These are phyloP conservation scores for Hyposoter dolosus DNA, from an alignment of 2,888 invertebrate genomes.

Conservation along the genomic window DNA sequence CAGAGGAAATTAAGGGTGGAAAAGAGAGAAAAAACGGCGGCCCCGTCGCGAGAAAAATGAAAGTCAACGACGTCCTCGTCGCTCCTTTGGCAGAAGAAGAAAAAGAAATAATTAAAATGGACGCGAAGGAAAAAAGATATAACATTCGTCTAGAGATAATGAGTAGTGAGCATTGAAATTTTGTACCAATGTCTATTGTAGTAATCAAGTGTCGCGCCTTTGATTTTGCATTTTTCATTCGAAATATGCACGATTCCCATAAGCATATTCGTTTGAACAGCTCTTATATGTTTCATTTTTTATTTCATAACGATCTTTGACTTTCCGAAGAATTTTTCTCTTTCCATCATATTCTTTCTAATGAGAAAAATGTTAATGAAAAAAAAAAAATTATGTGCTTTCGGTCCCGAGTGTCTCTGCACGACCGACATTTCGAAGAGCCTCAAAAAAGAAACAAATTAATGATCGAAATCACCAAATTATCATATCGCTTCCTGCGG, in stretches of 20 bases:
- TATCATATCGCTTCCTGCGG: conserved; percentile 68
- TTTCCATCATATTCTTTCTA: conserved; percentile 42
- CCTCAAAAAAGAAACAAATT: conserved; percentile 28
- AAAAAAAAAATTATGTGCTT: conserved; percentile 48
- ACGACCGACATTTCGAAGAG: conserved; percentile 41
- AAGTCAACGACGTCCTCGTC: conserved; percentile 76
- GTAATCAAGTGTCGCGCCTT: conserved; percentile 79
- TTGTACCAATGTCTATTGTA: conserved; percentile 84
- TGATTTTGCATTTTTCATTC: conserved; percentile 62
- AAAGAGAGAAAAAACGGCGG: conserved; percentile 31
- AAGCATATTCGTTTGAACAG: conserved; percentile 38
- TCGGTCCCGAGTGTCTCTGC: conserved; percentile 63
- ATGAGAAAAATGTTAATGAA: conserved; percentile 35
- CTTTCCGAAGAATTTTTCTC: conserved; percentile 18
- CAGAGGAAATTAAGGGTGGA: conserved; percentile 13
- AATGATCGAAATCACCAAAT: conserved; percentile 35
- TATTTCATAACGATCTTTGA: not conserved
- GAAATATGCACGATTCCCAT: conserved; percentile 30
- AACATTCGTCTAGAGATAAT: conserved; percentile 81
- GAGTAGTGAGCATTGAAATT: conserved; percentile 83
- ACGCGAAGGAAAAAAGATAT: conserved; percentile 58
- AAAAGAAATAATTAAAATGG: conserved; percentile 43
- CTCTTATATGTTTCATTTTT: conserved; percentile 30
- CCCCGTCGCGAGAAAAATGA: conserved; percentile 67
- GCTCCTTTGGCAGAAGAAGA: conserved; percentile 74